These are phyloP conservation scores for Ditula angustiorana DNA, from an alignment of 2,888 invertebrate genomes.

Conservation along the genomic window DNA sequence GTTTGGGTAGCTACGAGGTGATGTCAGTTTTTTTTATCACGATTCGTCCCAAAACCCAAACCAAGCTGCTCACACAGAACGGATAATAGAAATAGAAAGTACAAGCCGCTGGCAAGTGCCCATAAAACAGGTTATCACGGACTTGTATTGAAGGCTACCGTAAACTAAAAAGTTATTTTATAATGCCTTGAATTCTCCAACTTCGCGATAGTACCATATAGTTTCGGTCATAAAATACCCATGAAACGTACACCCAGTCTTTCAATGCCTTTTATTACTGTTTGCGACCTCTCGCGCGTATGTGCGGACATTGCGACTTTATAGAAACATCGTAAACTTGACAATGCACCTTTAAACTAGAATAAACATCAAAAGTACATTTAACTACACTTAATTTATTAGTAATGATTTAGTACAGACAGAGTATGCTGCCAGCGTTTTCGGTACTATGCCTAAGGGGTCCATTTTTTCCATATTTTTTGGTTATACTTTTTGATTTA, in stretches of 20 bases:
- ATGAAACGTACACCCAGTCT: slow-evolving; percentile 38
- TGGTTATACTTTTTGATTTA: too few relatives aligned
- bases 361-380: slow-evolving; percentile 16
- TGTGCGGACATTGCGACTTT: slow-evolving; percentile 28
- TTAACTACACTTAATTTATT: neutral
- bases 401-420: neutral
- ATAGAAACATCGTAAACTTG: slow-evolving; percentile 37
- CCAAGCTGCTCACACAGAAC: too few relatives aligned
- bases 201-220: slow-evolving; percentile 30
- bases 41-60: neutral
- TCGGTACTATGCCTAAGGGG: too few relatives aligned
- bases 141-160: neutral
- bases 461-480: too few relatives aligned
- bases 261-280: slow-evolving; percentile 38
- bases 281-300: slow-evolving; percentile 13
- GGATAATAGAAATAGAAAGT: too few relatives aligned
- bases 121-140: neutral
- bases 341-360: slow-evolving; percentile 26
- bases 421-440: too few relatives aligned
- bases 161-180: slow-evolving; percentile 28
- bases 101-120: neutral
- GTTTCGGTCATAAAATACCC: slow-evolving; percentile 34
- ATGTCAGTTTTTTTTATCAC: neutral
- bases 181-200: slow-evolving; percentile 16
- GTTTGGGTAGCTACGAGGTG: neutral